Evolutionary conservation across 2,113 vertebrate genomes (phyloP).

Genomic region (Capreolus pygargus): DNA sequence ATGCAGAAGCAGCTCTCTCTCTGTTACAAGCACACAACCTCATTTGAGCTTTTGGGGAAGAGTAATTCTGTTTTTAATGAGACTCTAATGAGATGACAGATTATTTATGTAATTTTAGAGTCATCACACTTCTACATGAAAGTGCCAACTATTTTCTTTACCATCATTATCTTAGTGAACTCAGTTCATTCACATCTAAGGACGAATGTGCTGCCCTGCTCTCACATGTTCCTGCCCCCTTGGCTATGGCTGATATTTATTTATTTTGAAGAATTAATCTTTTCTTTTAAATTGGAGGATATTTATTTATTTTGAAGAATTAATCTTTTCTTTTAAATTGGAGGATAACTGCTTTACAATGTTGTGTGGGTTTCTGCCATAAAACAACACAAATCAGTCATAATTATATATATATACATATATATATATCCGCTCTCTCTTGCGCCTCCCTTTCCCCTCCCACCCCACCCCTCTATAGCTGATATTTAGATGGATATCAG

Average conservation of each 20-base stretch:
- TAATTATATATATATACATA: not conserved
- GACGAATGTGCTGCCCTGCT: not conserved
- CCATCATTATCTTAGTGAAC: not conserved
- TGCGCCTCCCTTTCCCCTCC: not conserved
- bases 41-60: conserved; percentile 30
- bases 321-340: not conserved
- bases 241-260: not conserved
- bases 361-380: not conserved
- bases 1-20: not conserved
- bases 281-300: not conserved
- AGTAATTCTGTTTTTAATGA: conserved; percentile 51
- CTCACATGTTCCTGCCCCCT: not conserved
- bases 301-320: not conserved
- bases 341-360: not conserved
- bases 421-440: rapidly evolving
- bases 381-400: not conserved
- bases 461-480: not conserved
- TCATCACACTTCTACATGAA: conserved; percentile 13
- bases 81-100: conserved; percentile 16
- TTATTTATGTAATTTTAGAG: conserved; percentile 41
- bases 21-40: not conserved
- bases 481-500: not conserved
- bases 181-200: not conserved
- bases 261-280: not conserved
- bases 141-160: conserved; percentile 1